Base-by-base conservation (phyloP, 2,113 vertebrate species). In the Atherinomorus stipes region DNA sequence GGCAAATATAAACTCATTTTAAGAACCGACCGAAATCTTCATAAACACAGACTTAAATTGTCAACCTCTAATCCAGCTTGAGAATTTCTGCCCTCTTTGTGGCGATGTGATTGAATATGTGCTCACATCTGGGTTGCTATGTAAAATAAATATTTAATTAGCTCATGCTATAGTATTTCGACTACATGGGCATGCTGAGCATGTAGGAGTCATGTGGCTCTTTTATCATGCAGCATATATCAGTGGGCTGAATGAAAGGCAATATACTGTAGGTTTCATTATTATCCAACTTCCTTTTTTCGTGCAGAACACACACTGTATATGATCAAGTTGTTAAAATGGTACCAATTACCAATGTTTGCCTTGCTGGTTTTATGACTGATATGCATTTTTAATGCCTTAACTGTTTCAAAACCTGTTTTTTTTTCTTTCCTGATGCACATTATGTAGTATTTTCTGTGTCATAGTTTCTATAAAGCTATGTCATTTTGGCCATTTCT, bases 71-170 rank as follows among this genome's bases (percentile, higher is more conserved):
- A 12, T 22, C 34, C 4, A 9, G 26, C 19, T 64, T 25, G 42
- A 21, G 45, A 11, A 11, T 54, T 13, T 52, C 23, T 57, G 7
- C 45, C 23, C 42, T 44, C 21, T 21, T 37, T n/a, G 11, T 31
- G 58, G 21, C 44, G 28, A 65, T n/a, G 16, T 70, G 23, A 81
- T 1, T 70, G 56, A 68, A 74, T 34, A 15, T 11, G 11, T 31
- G 51, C 38, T 57, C 70, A 69, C 50, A 70, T 77, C 58, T 10
- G 0, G 23, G 61, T 67, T 69, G 31, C 53, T n/a, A 69, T 64
- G 61, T 75, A 52, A 38, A 38, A 23, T 90, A 40, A 84, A 88
- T 88, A 81, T 75, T 88, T 85, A 52, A 84, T 85, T 28, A 81
- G 40, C 44, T 54, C 4, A 65, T 75, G 64, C 60, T 75, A 53